Conservation (phyloP, 2,888 invertebrate genomes). For the Drosophila lacicola region DNA sequence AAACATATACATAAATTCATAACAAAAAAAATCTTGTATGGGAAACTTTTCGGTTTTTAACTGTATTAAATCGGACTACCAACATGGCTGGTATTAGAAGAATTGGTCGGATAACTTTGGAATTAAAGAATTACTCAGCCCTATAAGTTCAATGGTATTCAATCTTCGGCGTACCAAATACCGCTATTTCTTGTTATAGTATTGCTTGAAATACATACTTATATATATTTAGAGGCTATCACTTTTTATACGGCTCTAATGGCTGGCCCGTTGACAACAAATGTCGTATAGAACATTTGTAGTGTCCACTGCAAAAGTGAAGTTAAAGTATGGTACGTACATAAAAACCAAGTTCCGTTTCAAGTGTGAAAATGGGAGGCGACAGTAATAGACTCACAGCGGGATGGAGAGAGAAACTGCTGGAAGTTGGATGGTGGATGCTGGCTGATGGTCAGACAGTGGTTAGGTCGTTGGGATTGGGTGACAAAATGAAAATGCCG, state of each 20-base stretch:
- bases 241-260: conserved; percentile 19
- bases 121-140: too few relatives aligned
- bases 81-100: too few relatives aligned
- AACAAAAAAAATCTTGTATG: too few relatives aligned
- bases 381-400: not conserved
- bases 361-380: conserved; percentile 14
- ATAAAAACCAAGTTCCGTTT: conserved; percentile 31
- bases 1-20: too few relatives aligned
- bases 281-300: conserved; percentile 23
- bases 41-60: too few relatives aligned
- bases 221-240: conserved; percentile 22
- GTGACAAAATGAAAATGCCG: conserved; percentile 53
- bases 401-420: not conserved
- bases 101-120: too few relatives aligned
- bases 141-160: too few relatives aligned
- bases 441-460: conserved; percentile 42
- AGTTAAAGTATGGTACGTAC: conserved; percentile 22
- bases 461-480: conserved; percentile 41
- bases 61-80: too few relatives aligned
- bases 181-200: not conserved
- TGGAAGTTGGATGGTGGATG: not conserved
- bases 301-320: conserved; percentile 21
- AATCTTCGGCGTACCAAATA: too few relatives aligned
- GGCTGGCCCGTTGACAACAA: conserved; percentile 24
- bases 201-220: conserved; percentile 1